Evolutionary conservation across 2,888 invertebrate species (phyloP), one percentile per base, ranked within the genome.

Genomic region (Adineta ricciae): DNA sequence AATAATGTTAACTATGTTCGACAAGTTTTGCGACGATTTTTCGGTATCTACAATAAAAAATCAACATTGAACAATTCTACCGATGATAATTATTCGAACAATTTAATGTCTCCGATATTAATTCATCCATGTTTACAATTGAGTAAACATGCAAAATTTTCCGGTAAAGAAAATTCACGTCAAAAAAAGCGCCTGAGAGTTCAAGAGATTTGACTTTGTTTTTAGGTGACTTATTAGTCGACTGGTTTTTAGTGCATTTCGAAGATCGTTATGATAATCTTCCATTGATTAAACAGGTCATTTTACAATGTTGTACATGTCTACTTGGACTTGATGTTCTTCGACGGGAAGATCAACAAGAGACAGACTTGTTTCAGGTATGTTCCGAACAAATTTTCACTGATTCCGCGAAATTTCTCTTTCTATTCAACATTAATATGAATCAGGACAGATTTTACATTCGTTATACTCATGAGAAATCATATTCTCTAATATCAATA

Each of bases 241-340:
- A 78, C 24, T 78, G 78, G 78, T 41, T 41, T n/a, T n/a, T 41
- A 41, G n/a, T 78, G 1, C 38, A 41, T 78, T 78, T 78, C 41
- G 78, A 78, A 78, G 16, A 14, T n/a, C 41, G n/a, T 38, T n/a
- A 41, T 78, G 41, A 78, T 24, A 41, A 78, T 78, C 8, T 41
- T 36, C 11, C 64, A 64, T 32, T 64, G 1, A 78, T 78, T n/a
- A 41, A 78, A 78, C 41, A 78, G 41, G 24, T 78, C 9, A 78
- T 78, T 41, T n/a, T 41, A 78, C 78, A 78, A 78, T 78, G 78
- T 78, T 78, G 78, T 41, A 78, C 78, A 2, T 41, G 78, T n/a
- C 14, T 78, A 78, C 11, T 78, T 41, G 78, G 41, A 19, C 78
- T 78, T 78, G 41, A n/a, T 41, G 78, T 78, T 11, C 32, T 32